Conservation (phyloP, 2,113 vertebrate species). For the Mionectes macconnelli region DNA sequence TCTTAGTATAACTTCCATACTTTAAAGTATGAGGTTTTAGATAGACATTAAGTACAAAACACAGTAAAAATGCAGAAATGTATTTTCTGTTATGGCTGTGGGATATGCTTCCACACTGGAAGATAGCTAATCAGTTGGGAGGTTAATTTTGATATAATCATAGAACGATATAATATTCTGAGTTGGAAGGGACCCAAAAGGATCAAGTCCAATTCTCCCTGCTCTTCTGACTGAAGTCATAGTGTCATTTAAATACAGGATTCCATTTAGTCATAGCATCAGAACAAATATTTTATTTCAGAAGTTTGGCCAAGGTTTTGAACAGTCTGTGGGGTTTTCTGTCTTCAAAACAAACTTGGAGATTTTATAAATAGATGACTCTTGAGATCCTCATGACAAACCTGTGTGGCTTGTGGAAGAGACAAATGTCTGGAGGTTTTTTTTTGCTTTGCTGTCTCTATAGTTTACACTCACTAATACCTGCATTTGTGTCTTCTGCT, state of each 20-base stretch:
- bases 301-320: neutral
- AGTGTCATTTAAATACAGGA: neutral
- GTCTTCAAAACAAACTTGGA: neutral
- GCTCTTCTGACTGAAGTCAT: neutral
- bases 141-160: neutral
- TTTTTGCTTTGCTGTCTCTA: neutral
- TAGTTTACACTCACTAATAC: neutral
- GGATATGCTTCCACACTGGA: neutral
- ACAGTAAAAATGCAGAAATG: neutral
- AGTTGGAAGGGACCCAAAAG: neutral
- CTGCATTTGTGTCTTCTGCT: neutral
- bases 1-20: neutral
- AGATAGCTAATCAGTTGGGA: neutral
- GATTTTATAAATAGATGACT: neutral
- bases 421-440: neutral
- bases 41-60: neutral
- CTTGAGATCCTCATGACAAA: neutral
- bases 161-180: neutral
- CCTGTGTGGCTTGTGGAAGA: neutral
- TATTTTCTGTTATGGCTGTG: neutral
- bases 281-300: constrained; percentile 13
- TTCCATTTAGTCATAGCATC: neutral
- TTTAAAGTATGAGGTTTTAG: neutral
- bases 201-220: neutral
- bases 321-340: neutral